Evolutionary conservation across 2,797 vertebrate genomes (phyloP).

Genomic region (Tadarida brasiliensis): DNA sequence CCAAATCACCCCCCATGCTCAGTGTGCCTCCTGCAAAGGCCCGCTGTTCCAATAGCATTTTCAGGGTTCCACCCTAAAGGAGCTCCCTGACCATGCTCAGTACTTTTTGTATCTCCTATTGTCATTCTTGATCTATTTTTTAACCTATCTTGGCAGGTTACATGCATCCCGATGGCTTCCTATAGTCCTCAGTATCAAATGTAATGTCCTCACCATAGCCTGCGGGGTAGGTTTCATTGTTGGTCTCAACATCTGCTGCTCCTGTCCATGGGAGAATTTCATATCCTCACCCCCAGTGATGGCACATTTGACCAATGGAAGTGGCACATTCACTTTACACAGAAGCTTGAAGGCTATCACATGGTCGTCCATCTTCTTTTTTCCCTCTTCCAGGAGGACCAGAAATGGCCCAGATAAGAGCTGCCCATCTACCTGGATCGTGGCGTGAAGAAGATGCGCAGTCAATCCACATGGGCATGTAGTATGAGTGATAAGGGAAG

Average conservation of each 20-base stretch:
- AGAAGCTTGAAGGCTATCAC: not conserved
- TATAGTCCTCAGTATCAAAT: not conserved
- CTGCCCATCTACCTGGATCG: no score
- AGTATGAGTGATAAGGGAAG: not conserved
- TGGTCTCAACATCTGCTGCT: not conserved
- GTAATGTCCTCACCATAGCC: not conserved
- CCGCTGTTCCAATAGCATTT: not conserved
- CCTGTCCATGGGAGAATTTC: not conserved
- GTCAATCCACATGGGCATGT: not conserved
- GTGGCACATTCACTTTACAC: not conserved
- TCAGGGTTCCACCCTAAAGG: not conserved
- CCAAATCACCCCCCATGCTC: not conserved
- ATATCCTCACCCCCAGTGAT: rapidly evolving
- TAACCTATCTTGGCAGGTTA: not conserved
- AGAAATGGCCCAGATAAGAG: not conserved
- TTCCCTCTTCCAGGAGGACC: not conserved
- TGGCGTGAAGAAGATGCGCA: not conserved
- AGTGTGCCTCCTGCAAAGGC: not conserved
- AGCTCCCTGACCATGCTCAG: not conserved
- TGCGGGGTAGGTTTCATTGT: no score
- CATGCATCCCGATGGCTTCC: not conserved
- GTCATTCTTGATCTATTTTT: not conserved
- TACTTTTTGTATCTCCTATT: not conserved
- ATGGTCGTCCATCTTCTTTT: not conserved
- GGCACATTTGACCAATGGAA: not conserved